Evolutionary conservation across 2,888 invertebrate genomes (phyloP).

Genomic region (Drosophila diplacantha): DNA sequence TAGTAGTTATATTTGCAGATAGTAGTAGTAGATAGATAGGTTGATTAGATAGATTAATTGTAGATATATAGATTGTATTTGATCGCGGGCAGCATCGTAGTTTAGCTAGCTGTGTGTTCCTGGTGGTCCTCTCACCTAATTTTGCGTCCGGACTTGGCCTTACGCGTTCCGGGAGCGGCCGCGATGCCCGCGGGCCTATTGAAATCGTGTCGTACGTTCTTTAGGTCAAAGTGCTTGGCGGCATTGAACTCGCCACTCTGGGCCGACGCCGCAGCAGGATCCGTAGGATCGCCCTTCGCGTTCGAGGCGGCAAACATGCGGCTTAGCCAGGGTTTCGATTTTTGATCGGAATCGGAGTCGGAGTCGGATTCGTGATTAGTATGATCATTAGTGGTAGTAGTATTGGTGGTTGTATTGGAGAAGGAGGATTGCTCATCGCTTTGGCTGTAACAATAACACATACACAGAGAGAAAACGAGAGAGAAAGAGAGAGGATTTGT

Average conservation of each 20-base stretch:
- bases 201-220: slow-evolving; percentile 76
- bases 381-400: slow-evolving; percentile 69
- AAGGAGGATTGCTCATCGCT: slow-evolving; percentile 74
- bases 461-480: slow-evolving; percentile 63
- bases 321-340: slow-evolving; percentile 77
- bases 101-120: slow-evolving; percentile 31
- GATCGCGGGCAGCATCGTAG: slow-evolving; percentile 47
- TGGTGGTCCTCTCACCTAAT: slow-evolving; percentile 78
- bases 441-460: slow-evolving; percentile 77
- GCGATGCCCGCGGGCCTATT: slow-evolving; percentile 77
- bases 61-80: slow-evolving; percentile 31
- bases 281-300: slow-evolving; percentile 44
- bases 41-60: slow-evolving; percentile 28
- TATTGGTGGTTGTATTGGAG: slow-evolving; percentile 66
- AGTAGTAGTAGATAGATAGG: slow-evolving; percentile 31
- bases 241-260: slow-evolving; percentile 63
- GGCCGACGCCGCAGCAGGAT: slow-evolving; percentile 46
- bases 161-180: slow-evolving; percentile 73
- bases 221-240: slow-evolving; percentile 76
- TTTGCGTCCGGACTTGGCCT: slow-evolving; percentile 77
- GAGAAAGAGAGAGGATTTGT: slow-evolving; percentile 54
- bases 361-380: slow-evolving; percentile 65
- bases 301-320: slow-evolving; percentile 75
- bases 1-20: slow-evolving; percentile 29
- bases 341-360: slow-evolving; percentile 53